These are phyloP conservation scores for Microhierax caerulescens DNA, from an alignment of 2,797 vertebrate species.

Conservation along the genomic window DNA sequence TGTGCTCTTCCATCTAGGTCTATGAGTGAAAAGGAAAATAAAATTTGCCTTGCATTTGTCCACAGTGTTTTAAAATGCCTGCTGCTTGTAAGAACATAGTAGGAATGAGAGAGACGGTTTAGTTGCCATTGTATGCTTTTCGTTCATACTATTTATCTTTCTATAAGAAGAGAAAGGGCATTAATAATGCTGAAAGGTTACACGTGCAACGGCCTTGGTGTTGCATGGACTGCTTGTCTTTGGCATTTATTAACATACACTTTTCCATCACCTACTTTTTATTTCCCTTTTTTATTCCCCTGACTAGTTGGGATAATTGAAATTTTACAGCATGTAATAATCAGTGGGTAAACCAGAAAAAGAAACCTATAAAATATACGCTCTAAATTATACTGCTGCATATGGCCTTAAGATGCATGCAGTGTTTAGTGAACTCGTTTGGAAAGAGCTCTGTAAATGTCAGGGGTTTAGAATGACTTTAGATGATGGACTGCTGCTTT, in stretches of 20 bases:
- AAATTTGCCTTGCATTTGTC: neutral
- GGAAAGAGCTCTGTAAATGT: neutral
- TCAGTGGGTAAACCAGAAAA: neutral
- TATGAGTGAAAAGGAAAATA: neutral
- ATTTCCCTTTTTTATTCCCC: slow-evolving; percentile 20
- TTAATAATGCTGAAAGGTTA: neutral
- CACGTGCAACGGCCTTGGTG: neutral
- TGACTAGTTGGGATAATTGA: slow-evolving; percentile 23
- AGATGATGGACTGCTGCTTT: neutral
- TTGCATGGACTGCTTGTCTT: neutral
- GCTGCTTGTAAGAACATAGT: neutral
- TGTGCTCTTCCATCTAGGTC: neutral
- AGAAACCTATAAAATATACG: slow-evolving; percentile 23
- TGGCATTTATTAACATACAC: neutral
- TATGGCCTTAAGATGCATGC: neutral
- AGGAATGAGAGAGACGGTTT: neutral
- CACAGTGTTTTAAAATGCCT: neutral
- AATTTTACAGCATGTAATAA: slow-evolving; percentile 34
- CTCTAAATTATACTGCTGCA: slow-evolving; percentile 7
- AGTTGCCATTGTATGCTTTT: neutral
- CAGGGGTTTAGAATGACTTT: neutral
- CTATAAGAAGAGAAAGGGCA: neutral
- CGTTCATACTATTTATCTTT: neutral
- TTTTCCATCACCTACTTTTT: slow-evolving; percentile 4
- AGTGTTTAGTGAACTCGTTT: neutral